Base-by-base conservation (phyloP, 2,888 invertebrate genomes). In the Scaptomyza caliginosa region DNA sequence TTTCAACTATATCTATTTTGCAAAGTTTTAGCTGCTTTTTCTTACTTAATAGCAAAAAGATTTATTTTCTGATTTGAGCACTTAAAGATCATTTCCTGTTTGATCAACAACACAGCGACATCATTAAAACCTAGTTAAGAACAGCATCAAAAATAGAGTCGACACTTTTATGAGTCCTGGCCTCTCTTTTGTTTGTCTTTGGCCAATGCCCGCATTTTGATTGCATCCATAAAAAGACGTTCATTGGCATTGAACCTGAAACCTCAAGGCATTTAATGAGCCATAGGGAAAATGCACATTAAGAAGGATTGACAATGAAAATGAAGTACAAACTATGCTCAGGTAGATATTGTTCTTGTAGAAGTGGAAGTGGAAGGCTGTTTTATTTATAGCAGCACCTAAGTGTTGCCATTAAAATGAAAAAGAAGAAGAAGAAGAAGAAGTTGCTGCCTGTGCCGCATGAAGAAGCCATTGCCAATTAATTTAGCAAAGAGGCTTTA, bases 391-490 rank as follows among this genome's bases (percentile, higher is more conserved):
- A 82, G 81, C 81, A 76, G 67, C 86, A 58, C 72, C 81, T 80
- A 86, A 82, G 81, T 77, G 84, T 77, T 86, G 81, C 81, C 84
- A 86, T 86, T 81, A 81, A 81, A 77, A 78, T n/a, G n/a, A 55
- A 30, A 32, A 30, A 46, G 28, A 38, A 17, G n/a, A 1, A n/a
- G 5, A 32, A 19, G 17, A 38, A 38, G 17, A 45, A 26, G 45
- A 50, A n/a, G n/a, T n/a, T n/a, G n/a, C 57, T 65, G 58, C 58
- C 58, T 76, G 67, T 67, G 70, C n/a, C n/a, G 67, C 38, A 55
- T 60, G 68, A 16, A 3, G 34, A 16, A 60, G 67, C 63, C 70
- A 82, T 67, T 82, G 86, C 80, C 86, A 82, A 86, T 82, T 82
- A 82, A 83, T 82, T 82, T 77, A 34, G 83, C 74, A 65, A 65